Conservation (phyloP, 2,797 vertebrate genomes). For the Fratercula arctica region DNA sequence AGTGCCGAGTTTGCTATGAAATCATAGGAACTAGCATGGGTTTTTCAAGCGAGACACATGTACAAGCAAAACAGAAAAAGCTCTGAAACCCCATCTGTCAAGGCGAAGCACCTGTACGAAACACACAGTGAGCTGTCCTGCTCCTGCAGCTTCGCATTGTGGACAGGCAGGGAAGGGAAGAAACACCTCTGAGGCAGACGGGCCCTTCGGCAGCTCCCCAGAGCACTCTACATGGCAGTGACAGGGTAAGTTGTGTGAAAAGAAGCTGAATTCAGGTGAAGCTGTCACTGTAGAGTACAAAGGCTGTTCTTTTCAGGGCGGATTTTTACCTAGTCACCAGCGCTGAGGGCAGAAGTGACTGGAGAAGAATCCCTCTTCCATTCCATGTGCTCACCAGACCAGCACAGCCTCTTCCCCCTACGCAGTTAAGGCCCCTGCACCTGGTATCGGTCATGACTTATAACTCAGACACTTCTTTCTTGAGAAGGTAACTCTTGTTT, state of each 20-base stretch:
- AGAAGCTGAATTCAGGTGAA: not conserved
- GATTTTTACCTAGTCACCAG: not conserved
- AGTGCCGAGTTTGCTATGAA: not conserved
- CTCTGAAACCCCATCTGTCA: not conserved
- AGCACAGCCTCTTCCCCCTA: not conserved
- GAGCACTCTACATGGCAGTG: accelerated
- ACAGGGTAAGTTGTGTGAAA: not conserved
- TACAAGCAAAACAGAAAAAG: not conserved
- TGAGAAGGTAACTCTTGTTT: not conserved
- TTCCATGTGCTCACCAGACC: not conserved
- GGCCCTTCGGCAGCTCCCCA: not conserved
- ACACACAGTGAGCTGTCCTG: accelerated
- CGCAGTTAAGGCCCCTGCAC: not conserved
- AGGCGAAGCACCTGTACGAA: not conserved
- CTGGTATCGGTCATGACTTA: accelerated
- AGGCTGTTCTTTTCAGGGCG: not conserved
- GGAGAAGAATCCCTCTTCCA: not conserved
- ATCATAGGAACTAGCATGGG: not conserved
- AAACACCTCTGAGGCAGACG: not conserved
- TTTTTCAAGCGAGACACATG: not conserved
- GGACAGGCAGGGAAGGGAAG: not conserved
- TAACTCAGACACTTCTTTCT: not conserved
- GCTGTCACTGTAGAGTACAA: not conserved
- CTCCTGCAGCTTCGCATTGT: not conserved
- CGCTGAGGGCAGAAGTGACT: not conserved